A percentile compares a stretch with the other conserved stretches of the same genome.
Evolutionary conservation across 1,140 invertebrate species (phyloP).

Genomic region (Drosophila neocordata): DNA sequence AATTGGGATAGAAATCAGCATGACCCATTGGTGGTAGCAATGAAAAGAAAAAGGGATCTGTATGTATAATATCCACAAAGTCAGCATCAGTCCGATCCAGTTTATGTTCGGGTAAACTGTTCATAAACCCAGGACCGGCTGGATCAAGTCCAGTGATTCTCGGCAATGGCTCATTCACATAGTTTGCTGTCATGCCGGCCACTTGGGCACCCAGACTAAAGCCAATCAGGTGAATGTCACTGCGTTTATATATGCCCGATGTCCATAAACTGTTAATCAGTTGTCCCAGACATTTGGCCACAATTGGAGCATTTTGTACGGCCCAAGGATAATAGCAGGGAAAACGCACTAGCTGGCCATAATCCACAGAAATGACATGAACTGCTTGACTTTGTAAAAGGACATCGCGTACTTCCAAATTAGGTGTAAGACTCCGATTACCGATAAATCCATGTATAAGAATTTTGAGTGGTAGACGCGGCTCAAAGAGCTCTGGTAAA

Average conservation of each 20-base stretch:
- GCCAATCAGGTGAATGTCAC: constrained; percentile 90
- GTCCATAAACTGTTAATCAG: constrained; percentile 77
- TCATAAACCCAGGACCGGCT: constrained; percentile 71
- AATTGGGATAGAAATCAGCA: constrained; percentile 93
- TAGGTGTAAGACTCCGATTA: constrained; percentile 60
- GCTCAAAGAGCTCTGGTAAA: constrained; percentile 66
- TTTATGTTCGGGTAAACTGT: constrained; percentile 32
- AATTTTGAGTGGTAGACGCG: constrained; percentile 71
- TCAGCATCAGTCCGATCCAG: constrained; percentile 85
- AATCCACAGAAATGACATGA: constrained; percentile 84
- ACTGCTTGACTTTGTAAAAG: constrained; percentile 74
- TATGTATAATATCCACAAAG: constrained; percentile 92
- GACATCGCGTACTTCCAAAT: constrained; percentile 66
- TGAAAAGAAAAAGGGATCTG: constrained; percentile 87
- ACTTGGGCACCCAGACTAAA: constrained; percentile 95
- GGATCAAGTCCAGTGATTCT: constrained; percentile 81
- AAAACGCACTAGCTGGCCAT: constrained; percentile 82
- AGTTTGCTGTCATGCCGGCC: constrained; percentile 90
- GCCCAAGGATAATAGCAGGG: constrained; percentile 84
- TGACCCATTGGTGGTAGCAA: constrained; percentile 86
- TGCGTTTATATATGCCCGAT: constrained; percentile 84
- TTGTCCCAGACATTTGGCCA: constrained; percentile 82
- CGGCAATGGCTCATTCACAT: constrained; percentile 49
- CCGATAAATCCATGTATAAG: constrained; percentile 80
- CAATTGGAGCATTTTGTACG: constrained; percentile 83